Percentiles rank a stretch among this genome's conserved stretches.
phyloP scores from a whole-genome alignment of 2,888 invertebrate genomes.

The Strigamia transsilvanica region DNA sequence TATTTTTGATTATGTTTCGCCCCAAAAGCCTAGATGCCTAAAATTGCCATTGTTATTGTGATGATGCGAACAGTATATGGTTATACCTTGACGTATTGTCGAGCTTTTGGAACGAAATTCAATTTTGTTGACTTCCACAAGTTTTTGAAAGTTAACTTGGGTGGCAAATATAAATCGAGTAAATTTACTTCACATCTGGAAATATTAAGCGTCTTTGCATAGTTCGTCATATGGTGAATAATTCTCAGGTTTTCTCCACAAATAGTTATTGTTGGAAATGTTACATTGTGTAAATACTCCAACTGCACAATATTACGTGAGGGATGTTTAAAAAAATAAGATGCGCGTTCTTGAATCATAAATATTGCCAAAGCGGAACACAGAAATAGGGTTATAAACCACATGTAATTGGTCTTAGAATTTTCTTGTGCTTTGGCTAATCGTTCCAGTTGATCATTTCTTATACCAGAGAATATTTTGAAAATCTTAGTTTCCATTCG shows the following conservation, averaged over 20 bases:
- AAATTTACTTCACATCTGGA: background rate
- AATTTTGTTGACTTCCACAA: background rate
- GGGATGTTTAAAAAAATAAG: background rate
- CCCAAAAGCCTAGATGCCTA: too few species aligned
- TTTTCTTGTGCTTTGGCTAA: too few species aligned
- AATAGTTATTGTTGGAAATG: conserved; percentile 7
- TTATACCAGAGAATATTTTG: background rate
- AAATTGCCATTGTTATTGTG: too few species aligned
- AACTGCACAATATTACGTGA: background rate
- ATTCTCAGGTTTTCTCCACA: background rate
- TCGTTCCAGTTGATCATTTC: too few species aligned
- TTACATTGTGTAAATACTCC: background rate
- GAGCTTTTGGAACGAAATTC: background rate
- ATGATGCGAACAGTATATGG: background rate
- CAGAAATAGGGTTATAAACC: background rate
- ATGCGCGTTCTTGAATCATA: background rate
- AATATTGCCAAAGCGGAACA: background rate
- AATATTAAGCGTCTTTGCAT: background rate
- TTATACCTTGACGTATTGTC: background rate
- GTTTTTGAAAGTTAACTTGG: background rate
- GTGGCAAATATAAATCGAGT: background rate
- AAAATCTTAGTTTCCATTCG: background rate
- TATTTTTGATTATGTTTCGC: too few species aligned
- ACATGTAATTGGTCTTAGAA: too few species aligned
- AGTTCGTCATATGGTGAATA: background rate